Percentiles rank a stretch among this genome's conserved stretches.
Evolutionary conservation across 2,113 vertebrate genomes (phyloP).

Genomic region (Danio rerio): GRCz12tu NC_133188.1:35320001-35320500

Average conservation of each 20-base stretch:
- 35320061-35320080: background rate
- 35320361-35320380: background rate
- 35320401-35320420: slow-evolving; percentile 4
- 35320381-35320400: background rate
- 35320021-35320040: background rate
- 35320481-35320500: background rate
- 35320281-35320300: background rate
- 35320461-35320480: background rate
- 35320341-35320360: background rate
- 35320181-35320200: background rate
- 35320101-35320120: too few species aligned
- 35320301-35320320: slow-evolving; percentile 20
- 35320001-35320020: slow-evolving; percentile 35
- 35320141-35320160: too few species aligned
- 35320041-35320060: slow-evolving; percentile 2
- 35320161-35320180: background rate
- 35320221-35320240: background rate
- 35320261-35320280: background rate
- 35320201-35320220: background rate
- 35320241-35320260: background rate
- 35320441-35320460: slow-evolving; percentile 2
- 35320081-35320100: background rate
- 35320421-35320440: slow-evolving; percentile 2
- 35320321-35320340: slow-evolving; percentile 15
- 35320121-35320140: too few species aligned